A percentile compares a stretch with the other conserved stretches of the same genome.
phyloP scores from a whole-genome alignment of 2,888 invertebrate genomes.

The Coelinius sp. region DNA sequence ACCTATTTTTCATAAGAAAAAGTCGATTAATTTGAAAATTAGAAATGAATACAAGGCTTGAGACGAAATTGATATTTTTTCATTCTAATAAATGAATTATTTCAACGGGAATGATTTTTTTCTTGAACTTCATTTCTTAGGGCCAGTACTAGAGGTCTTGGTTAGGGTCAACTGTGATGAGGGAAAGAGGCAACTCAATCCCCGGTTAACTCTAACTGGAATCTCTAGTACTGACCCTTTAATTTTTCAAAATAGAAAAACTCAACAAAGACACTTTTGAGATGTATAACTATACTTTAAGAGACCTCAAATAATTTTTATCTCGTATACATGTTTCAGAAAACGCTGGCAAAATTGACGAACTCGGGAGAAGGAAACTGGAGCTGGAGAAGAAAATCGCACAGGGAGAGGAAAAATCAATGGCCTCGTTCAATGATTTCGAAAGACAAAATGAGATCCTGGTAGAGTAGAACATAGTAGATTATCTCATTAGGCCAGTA shows the following conservation, averaged over 20 bases:
- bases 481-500: no score
- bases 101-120: no score
- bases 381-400: slow-evolving; percentile 23
- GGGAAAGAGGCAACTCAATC: no score
- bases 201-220: no score
- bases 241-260: background rate
- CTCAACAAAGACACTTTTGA: background rate
- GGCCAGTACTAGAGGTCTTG: no score
- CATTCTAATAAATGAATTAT: no score
- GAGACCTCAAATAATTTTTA: background rate
- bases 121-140: no score
- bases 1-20: slow-evolving; percentile 32
- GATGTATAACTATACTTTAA: background rate
- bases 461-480: slow-evolving; percentile 39
- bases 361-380: slow-evolving; percentile 26
- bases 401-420: slow-evolving; percentile 26
- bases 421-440: slow-evolving; percentile 22
- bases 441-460: background rate
- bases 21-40: background rate
- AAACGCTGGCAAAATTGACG: slow-evolving; percentile 27
- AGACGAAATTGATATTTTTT: no score
- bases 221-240: no score
- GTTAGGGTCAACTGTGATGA: no score
- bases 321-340: slow-evolving; percentile 20
- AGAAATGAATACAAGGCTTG: background rate